Evolutionary conservation across 2,113 vertebrate species (phyloP).

Genomic region (Hemiprocne comata): DNA sequence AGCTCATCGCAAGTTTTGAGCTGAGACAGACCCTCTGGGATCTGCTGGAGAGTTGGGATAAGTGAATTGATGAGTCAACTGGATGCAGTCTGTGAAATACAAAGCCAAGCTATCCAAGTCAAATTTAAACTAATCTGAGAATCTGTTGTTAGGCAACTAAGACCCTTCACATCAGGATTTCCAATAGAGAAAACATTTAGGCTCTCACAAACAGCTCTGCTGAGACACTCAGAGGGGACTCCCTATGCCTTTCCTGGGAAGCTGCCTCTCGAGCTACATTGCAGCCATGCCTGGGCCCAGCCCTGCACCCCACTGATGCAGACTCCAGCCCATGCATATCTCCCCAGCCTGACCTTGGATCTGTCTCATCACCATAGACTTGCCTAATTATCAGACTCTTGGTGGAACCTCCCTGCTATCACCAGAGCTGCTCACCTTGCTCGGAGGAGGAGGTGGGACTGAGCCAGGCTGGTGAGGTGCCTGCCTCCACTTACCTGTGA

Average conservation of each 20-base stretch:
- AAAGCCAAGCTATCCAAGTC: neutral
- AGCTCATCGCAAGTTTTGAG: neutral
- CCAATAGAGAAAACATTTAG: neutral
- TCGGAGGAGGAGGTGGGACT: neutral
- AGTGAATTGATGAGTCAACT: neutral
- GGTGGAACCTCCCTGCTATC: neutral
- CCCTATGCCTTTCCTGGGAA: neutral
- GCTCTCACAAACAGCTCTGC: neutral
- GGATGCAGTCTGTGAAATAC: neutral
- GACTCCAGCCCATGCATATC: neutral
- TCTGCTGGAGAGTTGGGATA: neutral
- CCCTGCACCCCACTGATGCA: neutral
- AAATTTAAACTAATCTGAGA: neutral
- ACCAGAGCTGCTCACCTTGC: neutral
- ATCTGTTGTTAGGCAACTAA: neutral
- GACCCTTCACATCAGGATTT: neutral
- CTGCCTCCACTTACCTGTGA: neutral
- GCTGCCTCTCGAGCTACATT: neutral
- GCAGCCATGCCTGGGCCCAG: neutral
- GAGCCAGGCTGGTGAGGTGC: neutral
- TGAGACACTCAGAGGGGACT: neutral
- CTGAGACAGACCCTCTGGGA: neutral
- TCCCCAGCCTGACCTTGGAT: neutral
- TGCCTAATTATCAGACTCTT: rapidly evolving
- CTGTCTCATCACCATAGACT: neutral